Conservation (phyloP, 2,113 vertebrate genomes). For the Hemichromis elongatus region DNA sequence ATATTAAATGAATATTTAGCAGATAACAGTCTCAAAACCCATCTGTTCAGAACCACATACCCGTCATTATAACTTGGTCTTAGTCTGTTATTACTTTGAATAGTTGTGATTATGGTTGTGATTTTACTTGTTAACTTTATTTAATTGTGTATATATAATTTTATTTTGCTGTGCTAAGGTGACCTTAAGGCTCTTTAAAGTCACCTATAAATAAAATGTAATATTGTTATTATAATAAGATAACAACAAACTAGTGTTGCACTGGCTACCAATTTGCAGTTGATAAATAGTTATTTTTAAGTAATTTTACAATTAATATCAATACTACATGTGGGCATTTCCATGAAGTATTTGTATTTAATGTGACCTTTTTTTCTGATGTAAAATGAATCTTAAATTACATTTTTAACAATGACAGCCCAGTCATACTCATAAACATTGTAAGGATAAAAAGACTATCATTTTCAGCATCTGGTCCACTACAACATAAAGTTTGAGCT, state of each 20-base stretch:
- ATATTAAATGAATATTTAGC: background rate
- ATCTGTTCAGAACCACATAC: background rate
- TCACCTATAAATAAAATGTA: no score
- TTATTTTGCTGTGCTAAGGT: no score
- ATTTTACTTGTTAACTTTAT: no score
- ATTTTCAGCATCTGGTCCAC: conserved; percentile 10
- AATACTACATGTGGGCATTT: background rate
- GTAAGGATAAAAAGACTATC: background rate
- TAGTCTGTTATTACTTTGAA: background rate
- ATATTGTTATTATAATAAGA: no score
- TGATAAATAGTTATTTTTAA: background rate
- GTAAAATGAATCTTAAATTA: background rate
- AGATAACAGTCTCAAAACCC: background rate
- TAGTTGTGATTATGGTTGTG: background rate
- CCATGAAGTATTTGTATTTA: background rate
- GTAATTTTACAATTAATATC: background rate
- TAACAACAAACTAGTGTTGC: no score
- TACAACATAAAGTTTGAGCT: background rate
- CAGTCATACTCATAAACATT: background rate
- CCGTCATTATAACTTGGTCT: background rate
- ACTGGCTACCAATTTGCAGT: background rate
- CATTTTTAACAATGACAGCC: background rate
- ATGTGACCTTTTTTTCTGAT: background rate
- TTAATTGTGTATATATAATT: no score
- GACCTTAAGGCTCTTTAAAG: no score